These are phyloP conservation scores for Galeruca laticollis DNA, from an alignment of 2,888 invertebrate genomes.

Conservation along the genomic window DNA sequence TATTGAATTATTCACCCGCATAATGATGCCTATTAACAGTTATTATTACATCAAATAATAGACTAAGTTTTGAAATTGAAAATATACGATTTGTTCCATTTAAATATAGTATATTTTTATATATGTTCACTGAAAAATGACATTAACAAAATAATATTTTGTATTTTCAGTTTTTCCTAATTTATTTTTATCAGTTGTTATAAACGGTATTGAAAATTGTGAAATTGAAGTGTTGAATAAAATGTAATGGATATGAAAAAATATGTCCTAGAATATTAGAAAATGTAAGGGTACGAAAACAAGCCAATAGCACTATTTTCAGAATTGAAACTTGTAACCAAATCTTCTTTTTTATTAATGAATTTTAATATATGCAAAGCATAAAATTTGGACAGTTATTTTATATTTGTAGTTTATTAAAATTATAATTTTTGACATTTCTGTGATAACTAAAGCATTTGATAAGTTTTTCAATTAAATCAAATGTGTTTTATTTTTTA, in stretches of 20 bases:
- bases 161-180: slow-evolving; percentile 11
- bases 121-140: not conserved
- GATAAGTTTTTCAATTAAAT: too few relatives aligned
- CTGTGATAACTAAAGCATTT: too few relatives aligned
- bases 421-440: too few relatives aligned
- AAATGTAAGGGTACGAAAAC: slow-evolving; percentile 2
- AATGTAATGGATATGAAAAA: slow-evolving; percentile 17
- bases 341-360: not conserved
- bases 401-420: too few relatives aligned
- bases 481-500: too few relatives aligned
- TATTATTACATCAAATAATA: too few relatives aligned
- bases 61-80: not conserved
- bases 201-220: slow-evolving; percentile 8
- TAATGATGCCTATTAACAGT: too few relatives aligned
- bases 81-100: not conserved
- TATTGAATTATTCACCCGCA: too few relatives aligned
- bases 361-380: too few relatives aligned
- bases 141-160: not conserved
- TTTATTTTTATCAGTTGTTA: not conserved
- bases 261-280: slow-evolving; percentile 18
- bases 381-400: too few relatives aligned
- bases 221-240: slow-evolving; percentile 12
- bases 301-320: slow-evolving; percentile 2
- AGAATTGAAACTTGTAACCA: not conserved
- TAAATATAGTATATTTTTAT: not conserved